Evolutionary conservation across 2,797 vertebrate species (phyloP).

Genomic region (Arvicola amphibius): DNA sequence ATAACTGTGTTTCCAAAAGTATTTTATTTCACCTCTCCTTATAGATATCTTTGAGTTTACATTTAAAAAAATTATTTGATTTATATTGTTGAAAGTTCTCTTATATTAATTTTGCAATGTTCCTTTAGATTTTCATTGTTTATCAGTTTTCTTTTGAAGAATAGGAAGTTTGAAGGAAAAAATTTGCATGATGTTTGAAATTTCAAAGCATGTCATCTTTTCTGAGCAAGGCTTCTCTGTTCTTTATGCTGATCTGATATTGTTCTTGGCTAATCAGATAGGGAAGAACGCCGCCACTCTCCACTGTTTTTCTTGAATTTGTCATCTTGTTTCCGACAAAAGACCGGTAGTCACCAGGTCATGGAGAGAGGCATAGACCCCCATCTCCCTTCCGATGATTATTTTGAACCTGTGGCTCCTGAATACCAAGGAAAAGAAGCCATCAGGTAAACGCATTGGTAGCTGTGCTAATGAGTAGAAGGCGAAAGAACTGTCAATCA

Average conservation of each 20-base stretch:
- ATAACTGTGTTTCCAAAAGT: background rate
- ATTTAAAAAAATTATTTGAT: background rate
- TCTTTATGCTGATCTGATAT: background rate
- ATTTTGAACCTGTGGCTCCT: constrained; percentile 88
- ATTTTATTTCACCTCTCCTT: constrained; percentile 3
- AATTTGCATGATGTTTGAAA: constrained; percentile 5
- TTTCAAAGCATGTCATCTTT: background rate
- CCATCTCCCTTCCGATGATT: constrained; percentile 81
- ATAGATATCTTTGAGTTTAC: background rate
- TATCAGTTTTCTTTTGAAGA: background rate
- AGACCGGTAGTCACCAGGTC: constrained; percentile 76
- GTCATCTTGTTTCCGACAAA: constrained; percentile 90
- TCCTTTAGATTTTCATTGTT: constrained; percentile 30
- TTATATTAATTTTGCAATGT: background rate
- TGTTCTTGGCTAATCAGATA: constrained; percentile 86
- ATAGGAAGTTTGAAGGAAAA: constrained; percentile 2
- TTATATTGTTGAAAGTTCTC: background rate
- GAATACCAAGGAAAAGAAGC: constrained; percentile 95
- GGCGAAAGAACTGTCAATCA: background rate
- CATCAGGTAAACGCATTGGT: constrained; percentile 90
- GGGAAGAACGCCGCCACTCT: constrained; percentile 89
- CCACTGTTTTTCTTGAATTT: constrained; percentile 93
- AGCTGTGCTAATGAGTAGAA: background rate
- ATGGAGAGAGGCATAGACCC: constrained; percentile 84
- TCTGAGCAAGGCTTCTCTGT: background rate